These are phyloP conservation scores for Xestia sexstrigata DNA, from an alignment of 2,888 invertebrate genomes.

Conservation along the genomic window DNA sequence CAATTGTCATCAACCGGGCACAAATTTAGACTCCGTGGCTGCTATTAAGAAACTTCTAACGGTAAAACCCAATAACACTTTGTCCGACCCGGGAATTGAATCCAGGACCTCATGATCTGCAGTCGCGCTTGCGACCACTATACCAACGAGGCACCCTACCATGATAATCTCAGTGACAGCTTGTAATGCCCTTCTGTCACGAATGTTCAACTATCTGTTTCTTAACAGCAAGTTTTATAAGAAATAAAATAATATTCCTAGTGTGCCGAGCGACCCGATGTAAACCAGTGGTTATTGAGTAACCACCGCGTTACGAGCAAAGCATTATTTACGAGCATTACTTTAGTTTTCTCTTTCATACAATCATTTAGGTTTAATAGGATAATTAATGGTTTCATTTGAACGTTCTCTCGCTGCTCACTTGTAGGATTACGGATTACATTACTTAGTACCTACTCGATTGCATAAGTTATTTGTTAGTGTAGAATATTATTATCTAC, in stretches of 20 bases:
- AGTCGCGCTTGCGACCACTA: too few relatives aligned
- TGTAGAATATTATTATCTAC: not conserved
- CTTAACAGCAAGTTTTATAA: not conserved
- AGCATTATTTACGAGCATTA: constrained; percentile 57
- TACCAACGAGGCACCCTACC: too few relatives aligned
- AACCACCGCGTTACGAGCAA: constrained; percentile 25
- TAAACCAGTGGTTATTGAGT: constrained; percentile 6
- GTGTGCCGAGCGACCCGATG: not conserved
- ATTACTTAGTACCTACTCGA: constrained; percentile 1
- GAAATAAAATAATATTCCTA: not conserved
- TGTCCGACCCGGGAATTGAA: too few relatives aligned
- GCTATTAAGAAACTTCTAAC: too few relatives aligned
- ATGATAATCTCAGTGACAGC: too few relatives aligned
- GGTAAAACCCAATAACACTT: too few relatives aligned
- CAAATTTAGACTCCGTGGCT: too few relatives aligned
- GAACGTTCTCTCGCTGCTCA: constrained; percentile 48
- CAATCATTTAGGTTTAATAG: constrained; percentile 45
- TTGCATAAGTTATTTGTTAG: constrained; percentile 30
- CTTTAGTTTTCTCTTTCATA: constrained; percentile 28
- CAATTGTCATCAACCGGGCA: too few relatives aligned
- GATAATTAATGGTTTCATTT: constrained; percentile 51
- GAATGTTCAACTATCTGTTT: too few relatives aligned
- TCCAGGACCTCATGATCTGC: too few relatives aligned
- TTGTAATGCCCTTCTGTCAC: too few relatives aligned
- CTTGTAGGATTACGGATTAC: constrained; percentile 25